phyloP scores from a whole-genome alignment of 2,888 invertebrate genomes.

The Chironomus riparius region DNA sequence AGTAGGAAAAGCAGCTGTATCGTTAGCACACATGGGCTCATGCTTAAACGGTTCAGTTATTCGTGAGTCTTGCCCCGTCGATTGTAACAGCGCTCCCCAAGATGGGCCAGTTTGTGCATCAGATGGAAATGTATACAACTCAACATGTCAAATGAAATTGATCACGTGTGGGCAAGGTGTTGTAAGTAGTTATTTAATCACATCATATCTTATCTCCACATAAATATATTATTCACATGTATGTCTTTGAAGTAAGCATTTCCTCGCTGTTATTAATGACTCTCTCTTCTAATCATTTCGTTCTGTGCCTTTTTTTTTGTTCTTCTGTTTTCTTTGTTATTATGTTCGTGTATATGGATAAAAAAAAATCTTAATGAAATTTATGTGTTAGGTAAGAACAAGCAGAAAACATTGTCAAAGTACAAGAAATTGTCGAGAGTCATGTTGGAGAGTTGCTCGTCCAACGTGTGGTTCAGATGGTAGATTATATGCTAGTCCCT shows the following conservation, averaged over 20 bases:
- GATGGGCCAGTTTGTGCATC: constrained; percentile 89
- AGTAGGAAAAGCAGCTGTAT: constrained; percentile 39
- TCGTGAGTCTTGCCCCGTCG: constrained; percentile 80
- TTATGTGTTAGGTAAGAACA: constrained; percentile 59
- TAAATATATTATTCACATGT: not conserved
- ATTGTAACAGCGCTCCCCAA: constrained; percentile 74
- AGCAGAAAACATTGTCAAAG: constrained; percentile 87
- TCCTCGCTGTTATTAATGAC: not conserved
- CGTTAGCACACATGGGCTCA: constrained; percentile 40
- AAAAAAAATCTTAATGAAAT: too few relatives aligned
- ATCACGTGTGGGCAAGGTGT: constrained; percentile 68
- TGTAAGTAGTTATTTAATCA: constrained; percentile 29
- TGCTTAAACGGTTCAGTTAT: constrained; percentile 52
- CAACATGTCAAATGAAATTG: constrained; percentile 86
- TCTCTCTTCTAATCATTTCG: not conserved
- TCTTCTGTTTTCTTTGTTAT: not conserved
- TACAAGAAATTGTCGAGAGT: constrained; percentile 81
- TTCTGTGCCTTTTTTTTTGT: not conserved
- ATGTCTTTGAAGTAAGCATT: not conserved
- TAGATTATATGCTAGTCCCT: constrained; percentile 78
- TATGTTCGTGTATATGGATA: constrained; percentile 30
- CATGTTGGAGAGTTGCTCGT: constrained; percentile 81
- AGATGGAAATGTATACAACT: constrained; percentile 86
- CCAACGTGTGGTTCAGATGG: constrained; percentile 88
- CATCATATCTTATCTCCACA: not conserved